These are phyloP conservation scores for Plebejus melissa DNA, from an alignment of 2,888 invertebrate species.

Conservation along the genomic window DNA sequence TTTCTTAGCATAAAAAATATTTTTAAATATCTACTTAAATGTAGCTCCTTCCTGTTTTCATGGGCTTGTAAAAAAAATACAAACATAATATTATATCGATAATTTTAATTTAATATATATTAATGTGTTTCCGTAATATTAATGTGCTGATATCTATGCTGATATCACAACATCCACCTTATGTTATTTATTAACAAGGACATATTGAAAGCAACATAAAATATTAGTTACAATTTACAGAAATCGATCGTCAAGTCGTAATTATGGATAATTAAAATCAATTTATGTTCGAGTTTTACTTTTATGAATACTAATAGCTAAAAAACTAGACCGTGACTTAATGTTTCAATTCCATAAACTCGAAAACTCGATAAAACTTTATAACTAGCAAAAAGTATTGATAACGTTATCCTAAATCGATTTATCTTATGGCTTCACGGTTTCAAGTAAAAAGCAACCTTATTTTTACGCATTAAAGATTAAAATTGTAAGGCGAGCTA, in stretches of 20 bases:
- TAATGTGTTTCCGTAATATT: too few relatives aligned
- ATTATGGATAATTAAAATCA: conserved; percentile 15
- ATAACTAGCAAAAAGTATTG: conserved; percentile 64
- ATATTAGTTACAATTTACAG: not conserved
- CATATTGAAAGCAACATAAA: not conserved
- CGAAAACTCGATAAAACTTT: conserved; percentile 59
- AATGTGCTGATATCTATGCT: too few relatives aligned
- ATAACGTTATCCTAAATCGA: conserved; percentile 56
- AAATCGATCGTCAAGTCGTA: conserved; percentile 6
- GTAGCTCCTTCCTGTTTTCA: too few relatives aligned
- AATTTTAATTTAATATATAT: too few relatives aligned
- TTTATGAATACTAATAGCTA: conserved; percentile 1
- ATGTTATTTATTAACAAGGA: not conserved
- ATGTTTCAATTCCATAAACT: conserved; percentile 69
- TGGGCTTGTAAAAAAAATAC: too few relatives aligned
- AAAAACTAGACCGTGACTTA: conserved; percentile 39
- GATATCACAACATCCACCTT: not conserved
- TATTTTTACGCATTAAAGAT: conserved; percentile 32
- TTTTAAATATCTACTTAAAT: too few relatives aligned
- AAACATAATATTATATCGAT: too few relatives aligned
- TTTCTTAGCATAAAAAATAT: too few relatives aligned
- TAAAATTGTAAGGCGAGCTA: not conserved
- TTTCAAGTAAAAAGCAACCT: conserved; percentile 40
- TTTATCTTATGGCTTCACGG: not conserved
- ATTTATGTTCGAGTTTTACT: conserved; percentile 3